Conservation (phyloP, 2,113 vertebrate species). For the Bungarus multicinctus region DNA sequence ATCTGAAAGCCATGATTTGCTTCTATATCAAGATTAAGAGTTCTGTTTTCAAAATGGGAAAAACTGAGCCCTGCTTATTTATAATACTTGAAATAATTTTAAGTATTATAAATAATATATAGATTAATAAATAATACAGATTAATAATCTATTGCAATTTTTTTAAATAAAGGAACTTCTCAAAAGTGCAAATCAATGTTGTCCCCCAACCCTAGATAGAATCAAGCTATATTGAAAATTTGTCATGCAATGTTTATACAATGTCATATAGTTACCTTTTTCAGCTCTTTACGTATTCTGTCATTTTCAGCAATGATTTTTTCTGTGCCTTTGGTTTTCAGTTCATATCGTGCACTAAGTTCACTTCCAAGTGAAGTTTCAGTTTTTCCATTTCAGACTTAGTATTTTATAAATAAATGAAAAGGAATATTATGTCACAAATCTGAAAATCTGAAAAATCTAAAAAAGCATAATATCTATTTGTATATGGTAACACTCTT, state of each 20-base stretch:
- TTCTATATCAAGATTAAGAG: background rate
- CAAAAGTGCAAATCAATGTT: background rate
- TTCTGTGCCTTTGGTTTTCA: constrained; percentile 83
- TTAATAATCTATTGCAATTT: background rate
- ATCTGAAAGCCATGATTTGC: background rate
- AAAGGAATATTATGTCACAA: background rate
- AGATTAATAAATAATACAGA: background rate
- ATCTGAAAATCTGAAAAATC: background rate
- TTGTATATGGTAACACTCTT: background rate
- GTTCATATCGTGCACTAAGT: constrained; percentile 75
- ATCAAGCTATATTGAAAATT: background rate
- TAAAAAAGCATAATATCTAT: background rate
- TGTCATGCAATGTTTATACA: constrained; percentile 3
- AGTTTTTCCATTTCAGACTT: constrained; percentile 82
- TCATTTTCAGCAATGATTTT: constrained; percentile 89
- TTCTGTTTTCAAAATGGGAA: background rate
- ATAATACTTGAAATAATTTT: background rate
- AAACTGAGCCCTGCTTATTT: background rate
- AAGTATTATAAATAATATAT: background rate
- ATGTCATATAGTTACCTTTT: constrained; percentile 72
- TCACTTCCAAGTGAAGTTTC: constrained; percentile 71
- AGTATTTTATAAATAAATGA: constrained; percentile 32
- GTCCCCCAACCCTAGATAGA: background rate
- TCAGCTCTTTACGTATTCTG: constrained; percentile 84
- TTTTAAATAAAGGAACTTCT: background rate